Base-by-base conservation (phyloP, 1,140 invertebrate genomes). In the Amphibalanus amphitrite region DNA sequence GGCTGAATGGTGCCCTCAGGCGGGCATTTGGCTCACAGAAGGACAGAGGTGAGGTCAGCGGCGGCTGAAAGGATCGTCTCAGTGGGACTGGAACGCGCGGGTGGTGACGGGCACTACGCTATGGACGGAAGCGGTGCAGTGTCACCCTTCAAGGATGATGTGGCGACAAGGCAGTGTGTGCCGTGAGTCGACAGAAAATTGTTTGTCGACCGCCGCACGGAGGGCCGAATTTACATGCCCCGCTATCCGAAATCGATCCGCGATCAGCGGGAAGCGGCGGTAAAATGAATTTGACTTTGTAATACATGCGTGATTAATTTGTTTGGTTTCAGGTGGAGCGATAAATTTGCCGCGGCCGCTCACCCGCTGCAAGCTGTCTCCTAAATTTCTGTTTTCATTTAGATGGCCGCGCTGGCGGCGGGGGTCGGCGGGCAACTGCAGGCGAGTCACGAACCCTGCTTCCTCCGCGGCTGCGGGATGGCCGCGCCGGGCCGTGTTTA, bases 231-330 rank as follows among this genome's bases (percentile, higher is more conserved):
- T 59, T 59, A 20, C 47, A 59, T 59, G 47, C 10, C 1, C n/a
- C 10, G 47, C 47, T 20, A 59, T 59, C 47, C 47, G 47, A 59
- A 59, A 59, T 59, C 47, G 47, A 59, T 59, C 20, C 47, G 17
- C 10, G 47, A 59, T 59, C 47, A 59, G 47, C 47, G 20, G 47
- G 47, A 59, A 20, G 17, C 47, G 47, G 47, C 47, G 20, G 47
- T 59, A 59, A 59, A 59, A 59, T 59, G 47, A 59, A 59, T 59
- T 59, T 59, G 47, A 59, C 47, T 59, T 59, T 59, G 47, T 59
- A 59, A 59, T 59, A 59, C 47, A 59, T 20, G 47, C 10, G 23
- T 20, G 47, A 59, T 59, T 59, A 6, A 59, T 59, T 59, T 59
- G 47, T 59, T 59, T 59, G 47, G 47, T 59, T 59, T 59, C 47